Base-by-base conservation (phyloP, 2,888 invertebrate species). In the Chrysolina americana region DNA sequence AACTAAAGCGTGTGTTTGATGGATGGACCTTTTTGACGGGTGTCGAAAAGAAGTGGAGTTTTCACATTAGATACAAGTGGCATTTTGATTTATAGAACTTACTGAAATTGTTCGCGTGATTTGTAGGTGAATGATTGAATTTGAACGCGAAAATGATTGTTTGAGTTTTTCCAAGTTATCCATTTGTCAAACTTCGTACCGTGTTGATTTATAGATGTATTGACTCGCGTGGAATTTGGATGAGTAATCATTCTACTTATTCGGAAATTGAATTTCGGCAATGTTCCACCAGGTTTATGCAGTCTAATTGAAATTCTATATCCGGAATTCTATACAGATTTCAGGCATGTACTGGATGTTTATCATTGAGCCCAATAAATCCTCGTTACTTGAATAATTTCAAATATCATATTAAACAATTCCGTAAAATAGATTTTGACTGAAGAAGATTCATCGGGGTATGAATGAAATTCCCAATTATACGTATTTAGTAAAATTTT, bases 1-100 rank as follows among this genome's bases (percentile, higher is more conserved):
- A 77, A 23, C 50, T 63, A 73, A 80, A 80, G 78, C 79, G 80
- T 74, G 78, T 76, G 74, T 74, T 77, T 83, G 83, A 83, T 83
- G 77, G 82, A 83, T 83, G 81, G 81, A 79, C 80, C 74, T 72
- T 78, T 76, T 76, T 83, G 83, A 83, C 83, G 83, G 83, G 81
- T 83, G 83, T 82, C 81, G 83, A 83, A 83, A 79, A 80, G 79
- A 79, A 81, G 81, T 83, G 81, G 81, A 83, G 83, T 83, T 83
- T 83, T 73, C 81, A 78, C 82, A 82, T 83, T 81, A 83, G 82
- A 82, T 78, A 82, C 82, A 83, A 81, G 76, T 79, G 81, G 79
- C 78, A 77, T 76, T 78, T 78, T 81, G 81, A 81, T 81, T 81
- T 81, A 81, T 81, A 53, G 76, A 70, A 77, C 76, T 77, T 76